Percentiles rank a stretch among this genome's conserved stretches.
phyloP scores from a whole-genome alignment of 2,888 invertebrate species.

The Tachina fera region DNA sequence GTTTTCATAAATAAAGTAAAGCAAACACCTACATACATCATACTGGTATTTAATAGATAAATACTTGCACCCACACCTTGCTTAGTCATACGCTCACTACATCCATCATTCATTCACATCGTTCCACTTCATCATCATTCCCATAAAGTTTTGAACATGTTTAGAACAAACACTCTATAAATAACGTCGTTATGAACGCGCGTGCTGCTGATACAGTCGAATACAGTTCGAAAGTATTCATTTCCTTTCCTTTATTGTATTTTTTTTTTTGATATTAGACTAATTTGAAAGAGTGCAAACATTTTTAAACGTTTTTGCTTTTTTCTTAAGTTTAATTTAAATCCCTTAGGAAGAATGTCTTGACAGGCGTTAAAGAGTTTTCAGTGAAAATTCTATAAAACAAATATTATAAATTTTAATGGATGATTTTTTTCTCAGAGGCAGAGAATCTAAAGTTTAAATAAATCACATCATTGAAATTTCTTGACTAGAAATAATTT shows the following conservation, averaged over 20 bases:
- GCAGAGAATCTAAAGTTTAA: too few species aligned
- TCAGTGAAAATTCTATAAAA: neutral
- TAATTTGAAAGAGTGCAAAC: conserved; percentile 33
- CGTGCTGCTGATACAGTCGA: conserved; percentile 59
- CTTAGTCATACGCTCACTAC: conserved; percentile 38
- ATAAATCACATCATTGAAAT: too few species aligned
- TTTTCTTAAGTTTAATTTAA: neutral
- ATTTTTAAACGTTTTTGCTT: neutral
- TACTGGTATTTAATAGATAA: conserved; percentile 40
- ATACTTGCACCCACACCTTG: conserved; percentile 27
- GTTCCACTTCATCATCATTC: conserved; percentile 64
- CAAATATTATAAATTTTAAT: too few species aligned
- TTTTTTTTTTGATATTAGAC: neutral
- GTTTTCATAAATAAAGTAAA: conserved; percentile 32
- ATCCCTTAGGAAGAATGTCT: neutral
- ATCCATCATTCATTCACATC: conserved; percentile 56
- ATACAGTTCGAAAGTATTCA: conserved; percentile 42
- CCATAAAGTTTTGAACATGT: conserved; percentile 52
- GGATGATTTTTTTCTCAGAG: too few species aligned
- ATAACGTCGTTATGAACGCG: conserved; percentile 68
- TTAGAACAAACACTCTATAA: conserved; percentile 67
- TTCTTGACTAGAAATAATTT: too few species aligned
- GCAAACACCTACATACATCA: conserved; percentile 34
- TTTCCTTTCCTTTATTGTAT: neutral
- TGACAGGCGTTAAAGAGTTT: too few species aligned